Conservation (phyloP, 2,888 invertebrate species). For the Trachelus tabidus region DNA sequence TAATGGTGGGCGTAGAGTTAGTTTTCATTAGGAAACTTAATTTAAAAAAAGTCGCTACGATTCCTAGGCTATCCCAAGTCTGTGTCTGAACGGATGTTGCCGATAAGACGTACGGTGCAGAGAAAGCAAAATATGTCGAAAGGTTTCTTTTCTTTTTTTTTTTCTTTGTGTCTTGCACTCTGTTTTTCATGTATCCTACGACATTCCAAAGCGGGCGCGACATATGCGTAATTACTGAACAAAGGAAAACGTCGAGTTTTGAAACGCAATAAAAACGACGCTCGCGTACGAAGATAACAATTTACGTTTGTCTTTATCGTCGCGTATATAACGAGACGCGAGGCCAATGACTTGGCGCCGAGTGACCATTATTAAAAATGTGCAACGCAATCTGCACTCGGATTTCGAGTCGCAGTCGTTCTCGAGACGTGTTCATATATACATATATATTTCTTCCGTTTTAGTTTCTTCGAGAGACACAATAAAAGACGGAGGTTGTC, state of each 20-base stretch:
- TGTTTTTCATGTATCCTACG: not conserved
- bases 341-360: constrained; percentile 47
- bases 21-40: not conserved
- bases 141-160: not conserved
- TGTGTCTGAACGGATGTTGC: not conserved
- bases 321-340: constrained; percentile 24
- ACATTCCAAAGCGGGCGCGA: not conserved
- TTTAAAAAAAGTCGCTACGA: not conserved
- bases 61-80: not conserved
- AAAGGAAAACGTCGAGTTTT: constrained; percentile 30
- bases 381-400: not conserved
- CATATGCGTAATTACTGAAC: constrained; percentile 32
- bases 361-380: not conserved
- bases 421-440: too few species aligned
- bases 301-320: constrained; percentile 53
- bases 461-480: not conserved
- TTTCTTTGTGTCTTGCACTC: not conserved
- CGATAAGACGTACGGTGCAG: not conserved
- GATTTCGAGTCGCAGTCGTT: not conserved
- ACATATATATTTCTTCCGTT: not conserved
- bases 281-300: constrained; percentile 49
- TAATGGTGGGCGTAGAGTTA: not conserved
- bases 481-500: not conserved
- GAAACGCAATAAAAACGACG: constrained; percentile 22
- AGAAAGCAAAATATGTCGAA: not conserved